These are phyloP conservation scores for Acanthaster planci DNA, from an alignment of 35 echinoderm and acorn worm genomes.

Conservation along the genomic window DNA sequence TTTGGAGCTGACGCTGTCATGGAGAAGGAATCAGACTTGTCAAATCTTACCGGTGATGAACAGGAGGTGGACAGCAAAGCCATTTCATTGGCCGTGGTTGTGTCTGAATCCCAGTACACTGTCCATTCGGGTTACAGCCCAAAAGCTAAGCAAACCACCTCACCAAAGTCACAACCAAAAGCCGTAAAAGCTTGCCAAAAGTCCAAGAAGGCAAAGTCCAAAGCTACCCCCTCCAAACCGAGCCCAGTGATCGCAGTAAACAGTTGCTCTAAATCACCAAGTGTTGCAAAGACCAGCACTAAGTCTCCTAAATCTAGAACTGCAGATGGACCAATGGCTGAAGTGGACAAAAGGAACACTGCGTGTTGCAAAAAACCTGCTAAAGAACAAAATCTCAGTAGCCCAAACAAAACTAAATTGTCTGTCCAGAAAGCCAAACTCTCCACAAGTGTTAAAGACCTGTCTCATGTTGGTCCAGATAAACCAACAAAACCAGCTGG, in stretches of 20 bases:
- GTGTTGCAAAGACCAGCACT: conserved; percentile 28
- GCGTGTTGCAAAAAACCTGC: conserved; percentile 2
- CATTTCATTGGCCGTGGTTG: not conserved
- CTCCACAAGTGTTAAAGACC: not conserved
- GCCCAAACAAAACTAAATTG: not conserved
- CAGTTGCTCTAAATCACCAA: not conserved
- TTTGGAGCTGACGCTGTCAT: conserved; percentile 94
- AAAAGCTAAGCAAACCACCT: conserved; percentile 69
- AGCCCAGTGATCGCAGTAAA: conserved; percentile 17
- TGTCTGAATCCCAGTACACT: conserved; percentile 70
- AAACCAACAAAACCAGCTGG: conserved; percentile 19
- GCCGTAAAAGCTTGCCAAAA: conserved; percentile 65
- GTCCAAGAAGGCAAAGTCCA: conserved; percentile 56
- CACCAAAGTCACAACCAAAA: conserved; percentile 60
- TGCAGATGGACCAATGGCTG: conserved; percentile 17
- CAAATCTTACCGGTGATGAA: conserved; percentile 84
- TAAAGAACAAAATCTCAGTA: not conserved
- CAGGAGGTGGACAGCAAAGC: conserved; percentile 68
- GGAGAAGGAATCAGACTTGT: conserved; percentile 87
- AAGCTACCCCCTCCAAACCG: conserved; percentile 5
- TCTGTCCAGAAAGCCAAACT: conserved; percentile 7
- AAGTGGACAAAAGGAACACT: not conserved
- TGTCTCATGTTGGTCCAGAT: not conserved
- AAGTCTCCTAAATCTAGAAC: conserved; percentile 57
- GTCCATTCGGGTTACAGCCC: conserved; percentile 97